Evolutionary conservation across 2,888 invertebrate species (phyloP).

Genomic region (Onchidella celtica): DNA sequence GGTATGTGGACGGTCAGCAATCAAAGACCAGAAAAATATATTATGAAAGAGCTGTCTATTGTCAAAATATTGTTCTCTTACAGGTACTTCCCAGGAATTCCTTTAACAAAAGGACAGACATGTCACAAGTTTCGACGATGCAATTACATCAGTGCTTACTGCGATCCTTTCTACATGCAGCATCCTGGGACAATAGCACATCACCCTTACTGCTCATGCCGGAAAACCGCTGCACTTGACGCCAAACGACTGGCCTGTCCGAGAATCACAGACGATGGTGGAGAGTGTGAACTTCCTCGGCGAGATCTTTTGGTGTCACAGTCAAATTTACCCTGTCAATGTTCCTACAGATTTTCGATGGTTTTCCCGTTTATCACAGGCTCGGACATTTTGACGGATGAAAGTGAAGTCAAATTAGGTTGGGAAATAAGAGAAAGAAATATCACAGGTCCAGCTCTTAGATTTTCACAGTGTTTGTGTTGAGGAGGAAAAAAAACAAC

Average conservation of each 20-base stretch:
- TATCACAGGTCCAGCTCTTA: conserved; percentile 34
- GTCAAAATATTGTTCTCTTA: neutral
- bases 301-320: conserved; percentile 38
- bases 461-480: conserved; percentile 18
- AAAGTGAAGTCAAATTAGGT: neutral
- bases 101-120: conserved; percentile 25
- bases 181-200: neutral
- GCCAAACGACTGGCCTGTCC: conserved; percentile 46
- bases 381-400: neutral
- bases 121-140: conserved; percentile 51
- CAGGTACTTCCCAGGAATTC: conserved; percentile 30
- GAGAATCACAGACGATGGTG: conserved; percentile 32
- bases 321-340: conserved; percentile 41
- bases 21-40: no score
- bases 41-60: no score
- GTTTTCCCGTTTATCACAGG: conserved; percentile 40
- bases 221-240: conserved; percentile 43
- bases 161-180: conserved; percentile 35
- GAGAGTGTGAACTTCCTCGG: conserved; percentile 48
- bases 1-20: no score
- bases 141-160: conserved; percentile 43
- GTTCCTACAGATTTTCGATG: conserved; percentile 44
- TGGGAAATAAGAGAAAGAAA: conserved; percentile 23
- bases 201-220: conserved; percentile 50
- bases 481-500: no score